These are phyloP conservation scores for Pediacus dermestoides DNA, from an alignment of 2,888 invertebrate genomes.

Conservation along the genomic window DNA sequence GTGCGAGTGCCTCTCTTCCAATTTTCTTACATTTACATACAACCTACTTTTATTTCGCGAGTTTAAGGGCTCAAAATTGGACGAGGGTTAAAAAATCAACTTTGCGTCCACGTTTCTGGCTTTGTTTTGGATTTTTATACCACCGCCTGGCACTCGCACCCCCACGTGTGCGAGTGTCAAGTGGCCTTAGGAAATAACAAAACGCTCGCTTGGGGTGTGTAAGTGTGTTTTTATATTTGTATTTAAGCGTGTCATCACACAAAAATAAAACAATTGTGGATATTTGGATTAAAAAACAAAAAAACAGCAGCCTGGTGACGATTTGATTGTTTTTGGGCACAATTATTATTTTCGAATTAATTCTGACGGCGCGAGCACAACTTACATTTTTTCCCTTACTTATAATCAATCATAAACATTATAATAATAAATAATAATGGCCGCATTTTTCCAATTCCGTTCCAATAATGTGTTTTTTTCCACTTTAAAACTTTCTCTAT, in stretches of 20 bases:
- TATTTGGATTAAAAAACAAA: constrained; percentile 12
- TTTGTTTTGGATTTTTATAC: no score
- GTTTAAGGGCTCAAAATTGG: constrained; percentile 41
- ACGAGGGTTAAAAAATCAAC: no score
- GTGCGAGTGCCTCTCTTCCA: constrained; percentile 18
- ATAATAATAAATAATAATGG: constrained; percentile 4
- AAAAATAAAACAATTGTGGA: constrained; percentile 13
- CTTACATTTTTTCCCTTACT: no score
- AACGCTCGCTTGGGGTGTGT: constrained; percentile 26
- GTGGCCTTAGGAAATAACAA: no score
- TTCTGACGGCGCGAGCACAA: no score
- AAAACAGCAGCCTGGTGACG: constrained; percentile 21
- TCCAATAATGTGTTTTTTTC: constrained; percentile 7
- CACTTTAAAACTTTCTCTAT: constrained; percentile 5
- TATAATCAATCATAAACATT: no score
- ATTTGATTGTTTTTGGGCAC: constrained; percentile 33
- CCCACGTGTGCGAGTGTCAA: no score
- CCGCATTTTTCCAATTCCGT: constrained; percentile 24
- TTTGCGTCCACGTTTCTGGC: constrained; percentile 22
- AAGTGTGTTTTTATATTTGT: constrained; percentile 41
- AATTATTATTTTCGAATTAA: no score
- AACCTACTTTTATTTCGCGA: no score
- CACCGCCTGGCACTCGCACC: no score
- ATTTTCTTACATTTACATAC: constrained; percentile 20
- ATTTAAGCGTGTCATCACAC: constrained; percentile 38